Evolutionary conservation across 2,113 vertebrate genomes (phyloP).

Genomic region (Rhinichthys klamathensis): DNA sequence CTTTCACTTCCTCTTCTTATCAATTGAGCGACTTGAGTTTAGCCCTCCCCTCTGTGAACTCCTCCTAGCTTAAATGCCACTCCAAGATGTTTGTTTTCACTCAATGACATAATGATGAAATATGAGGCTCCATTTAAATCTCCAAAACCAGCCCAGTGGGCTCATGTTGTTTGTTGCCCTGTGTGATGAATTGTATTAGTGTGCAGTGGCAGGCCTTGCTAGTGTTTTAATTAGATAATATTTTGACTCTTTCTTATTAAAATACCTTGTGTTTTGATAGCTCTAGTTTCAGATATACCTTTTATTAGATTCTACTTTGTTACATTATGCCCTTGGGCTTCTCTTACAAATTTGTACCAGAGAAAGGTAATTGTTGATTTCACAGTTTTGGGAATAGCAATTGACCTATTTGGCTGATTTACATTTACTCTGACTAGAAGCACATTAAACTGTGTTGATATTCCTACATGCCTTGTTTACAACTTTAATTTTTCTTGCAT

Average conservation of each 20-base stretch:
- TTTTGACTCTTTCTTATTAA: slow-evolving; percentile 36
- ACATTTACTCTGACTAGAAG: slow-evolving; percentile 29
- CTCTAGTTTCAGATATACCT: slow-evolving; percentile 19
- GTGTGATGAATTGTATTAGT: slow-evolving; percentile 17
- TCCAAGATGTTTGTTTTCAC: slow-evolving; percentile 17
- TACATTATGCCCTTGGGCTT: slow-evolving; percentile 22
- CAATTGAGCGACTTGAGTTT: slow-evolving; percentile 33
- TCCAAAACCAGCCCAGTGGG: background rate
- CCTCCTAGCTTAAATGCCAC: slow-evolving; percentile 21
- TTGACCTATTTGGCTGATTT: slow-evolving; percentile 38
- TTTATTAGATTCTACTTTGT: slow-evolving; percentile 32
- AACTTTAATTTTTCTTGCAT: slow-evolving; percentile 11
- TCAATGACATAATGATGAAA: slow-evolving; percentile 30
- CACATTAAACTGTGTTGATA: slow-evolving; percentile 11
- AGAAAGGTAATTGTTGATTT: slow-evolving; percentile 38
- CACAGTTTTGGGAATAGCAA: slow-evolving; percentile 32
- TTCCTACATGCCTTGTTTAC: slow-evolving; percentile 22
- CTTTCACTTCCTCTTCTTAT: slow-evolving; percentile 57
- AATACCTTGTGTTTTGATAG: slow-evolving; percentile 29
- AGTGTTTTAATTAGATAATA: slow-evolving; percentile 34
- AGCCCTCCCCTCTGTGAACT: slow-evolving; percentile 25
- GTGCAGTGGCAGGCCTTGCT: background rate
- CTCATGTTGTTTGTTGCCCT: slow-evolving; percentile 14
- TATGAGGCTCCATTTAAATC: slow-evolving; percentile 29
- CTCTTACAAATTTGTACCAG: slow-evolving; percentile 22